These are phyloP conservation scores for Mayetiola destructor DNA, from an alignment of 2,888 invertebrate genomes.

Conservation along the genomic window DNA sequence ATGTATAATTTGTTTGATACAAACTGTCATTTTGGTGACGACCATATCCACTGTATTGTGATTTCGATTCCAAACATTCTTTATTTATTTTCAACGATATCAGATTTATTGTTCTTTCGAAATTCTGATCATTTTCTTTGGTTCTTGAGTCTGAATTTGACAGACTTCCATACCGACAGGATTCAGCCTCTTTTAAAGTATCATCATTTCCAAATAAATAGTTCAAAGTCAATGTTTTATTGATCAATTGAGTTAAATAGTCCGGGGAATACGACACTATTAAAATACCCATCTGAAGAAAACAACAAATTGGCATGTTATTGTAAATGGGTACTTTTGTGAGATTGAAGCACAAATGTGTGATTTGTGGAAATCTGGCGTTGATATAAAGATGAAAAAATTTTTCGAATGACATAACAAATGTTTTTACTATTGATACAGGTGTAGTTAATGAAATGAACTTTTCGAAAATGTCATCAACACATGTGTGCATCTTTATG, in stretches of 20 bases:
- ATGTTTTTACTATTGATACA: not conserved
- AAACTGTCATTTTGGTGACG: not conserved
- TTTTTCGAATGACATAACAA: not conserved
- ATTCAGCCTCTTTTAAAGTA: not conserved
- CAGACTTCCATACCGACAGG: no score
- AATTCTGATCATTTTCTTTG: not conserved
- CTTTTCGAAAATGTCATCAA: not conserved
- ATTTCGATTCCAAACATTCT: not conserved
- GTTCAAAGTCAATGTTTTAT: not conserved
- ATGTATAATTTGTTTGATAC: no score
- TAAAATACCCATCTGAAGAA: not conserved
- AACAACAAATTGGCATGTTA: not conserved
- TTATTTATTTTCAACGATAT: not conserved
- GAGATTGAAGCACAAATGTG: not conserved
- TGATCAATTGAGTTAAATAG: not conserved
- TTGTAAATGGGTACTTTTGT: not conserved
- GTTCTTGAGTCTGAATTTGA: no score
- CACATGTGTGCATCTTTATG: not conserved
- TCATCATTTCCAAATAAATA: not conserved
- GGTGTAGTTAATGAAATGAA: not conserved
- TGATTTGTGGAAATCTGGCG: not conserved
- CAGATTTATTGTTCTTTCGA: not conserved
- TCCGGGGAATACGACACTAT: not conserved
- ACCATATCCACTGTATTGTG: not conserved
- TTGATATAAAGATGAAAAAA: not conserved